phyloP scores from a whole-genome alignment of 92 coral and sea anemone genomes.

The Porites cylindrica region DNA sequence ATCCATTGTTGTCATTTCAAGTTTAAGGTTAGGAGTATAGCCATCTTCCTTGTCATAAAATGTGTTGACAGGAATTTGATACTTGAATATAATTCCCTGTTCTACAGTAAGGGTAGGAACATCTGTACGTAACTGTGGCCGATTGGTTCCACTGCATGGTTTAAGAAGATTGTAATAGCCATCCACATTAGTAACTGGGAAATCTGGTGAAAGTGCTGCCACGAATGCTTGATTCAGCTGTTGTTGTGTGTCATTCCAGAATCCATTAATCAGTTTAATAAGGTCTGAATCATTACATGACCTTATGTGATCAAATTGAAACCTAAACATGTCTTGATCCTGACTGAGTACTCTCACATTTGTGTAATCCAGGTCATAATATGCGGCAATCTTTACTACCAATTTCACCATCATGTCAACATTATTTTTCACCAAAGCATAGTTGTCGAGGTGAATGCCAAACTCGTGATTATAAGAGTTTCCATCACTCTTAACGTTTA shows the following conservation, averaged over 20 bases:
- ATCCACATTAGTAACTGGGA: conserved; percentile 31
- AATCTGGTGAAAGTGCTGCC: conserved; percentile 69
- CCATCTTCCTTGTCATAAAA: conserved; percentile 85
- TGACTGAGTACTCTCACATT: conserved; percentile 68
- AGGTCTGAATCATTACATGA: conserved; percentile 50
- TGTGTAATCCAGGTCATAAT: conserved; percentile 57
- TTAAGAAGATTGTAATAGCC: conserved; percentile 66
- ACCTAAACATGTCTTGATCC: conserved; percentile 53
- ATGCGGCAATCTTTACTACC: conserved; percentile 65
- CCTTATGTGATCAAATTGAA: conserved; percentile 70
- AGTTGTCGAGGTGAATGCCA: conserved; percentile 50
- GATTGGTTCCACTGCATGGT: conserved; percentile 63
- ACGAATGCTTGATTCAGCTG: conserved; percentile 69
- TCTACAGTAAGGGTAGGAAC: conserved; percentile 47
- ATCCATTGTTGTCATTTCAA: conserved; percentile 56
- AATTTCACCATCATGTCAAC: conserved; percentile 62
- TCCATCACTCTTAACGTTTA: conserved; percentile 27
- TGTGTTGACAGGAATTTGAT: conserved; percentile 49
- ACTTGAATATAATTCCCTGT: conserved; percentile 60
- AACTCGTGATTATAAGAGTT: conserved; percentile 45
- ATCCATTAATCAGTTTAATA: conserved; percentile 40
- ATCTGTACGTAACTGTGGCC: conserved; percentile 57
- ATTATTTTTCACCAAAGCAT: conserved; percentile 45
- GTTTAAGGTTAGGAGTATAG: conserved; percentile 67
- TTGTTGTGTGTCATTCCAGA: conserved; percentile 37